These are phyloP conservation scores for Epinephelus coioides DNA, from an alignment of 2,797 vertebrate species.

Conservation along the genomic window DNA sequence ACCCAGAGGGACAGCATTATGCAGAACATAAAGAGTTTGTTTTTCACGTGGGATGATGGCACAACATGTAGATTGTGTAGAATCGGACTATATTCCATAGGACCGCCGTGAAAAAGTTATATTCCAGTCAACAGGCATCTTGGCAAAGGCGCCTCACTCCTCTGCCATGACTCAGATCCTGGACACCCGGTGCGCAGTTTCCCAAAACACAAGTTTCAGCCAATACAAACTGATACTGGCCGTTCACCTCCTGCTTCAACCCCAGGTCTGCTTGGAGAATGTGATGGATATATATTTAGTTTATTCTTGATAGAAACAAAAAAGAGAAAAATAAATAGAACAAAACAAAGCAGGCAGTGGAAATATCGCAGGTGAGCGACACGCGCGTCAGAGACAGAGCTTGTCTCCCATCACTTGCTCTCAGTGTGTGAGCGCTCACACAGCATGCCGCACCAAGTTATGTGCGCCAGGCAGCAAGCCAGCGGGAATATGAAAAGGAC, in stretches of 20 bases:
- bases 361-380: constrained; percentile 53
- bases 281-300: neutral
- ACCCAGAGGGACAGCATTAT: constrained; percentile 96
- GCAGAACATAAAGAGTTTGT: constrained; percentile 91
- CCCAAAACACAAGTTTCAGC: constrained; percentile 8
- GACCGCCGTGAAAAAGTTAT: constrained; percentile 79
- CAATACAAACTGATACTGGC: constrained; percentile 9
- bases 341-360: neutral
- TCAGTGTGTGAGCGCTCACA: constrained; percentile 51
- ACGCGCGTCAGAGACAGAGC: constrained; percentile 33
- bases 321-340: neutral
- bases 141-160: constrained; percentile 71
- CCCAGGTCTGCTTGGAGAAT: neutral
- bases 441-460: constrained; percentile 44
- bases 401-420: constrained; percentile 70
- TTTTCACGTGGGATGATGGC: constrained; percentile 89
- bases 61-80: constrained; percentile 89
- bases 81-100: constrained; percentile 94
- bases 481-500: rapidly evolving
- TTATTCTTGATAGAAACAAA: neutral
- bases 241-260: neutral
- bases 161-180: constrained; percentile 62
- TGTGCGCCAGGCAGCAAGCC: constrained; percentile 4
- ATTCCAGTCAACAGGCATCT: constrained; percentile 82
- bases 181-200: constrained; percentile 38